Conservation (phyloP, 1,140 invertebrate genomes). For the Apis mellifera region Amel_HAv3.1 CM009940.2:10891001-10891500, state of each 20-base stretch:
- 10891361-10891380: no score
- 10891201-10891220: constrained; percentile 83
- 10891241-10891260: constrained; percentile 15
- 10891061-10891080: constrained; percentile 84
- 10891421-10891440: no score
- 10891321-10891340: no score
- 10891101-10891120: constrained; percentile 40
- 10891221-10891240: constrained; percentile 63
- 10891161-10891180: constrained; percentile 56
- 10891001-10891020: constrained; percentile 86
- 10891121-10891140: constrained; percentile 51
- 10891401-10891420: no score
- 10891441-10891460: no score
- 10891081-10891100: constrained; percentile 74
- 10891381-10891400: no score
- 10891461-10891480: no score
- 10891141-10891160: constrained; percentile 40
- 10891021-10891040: constrained; percentile 85
- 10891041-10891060: constrained; percentile 86
- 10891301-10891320: not conserved
- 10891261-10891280: not conserved
- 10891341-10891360: no score
- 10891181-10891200: constrained; percentile 72
- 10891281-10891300: not conserved
- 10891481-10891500: no score